A percentile compares a stretch with the other conserved stretches of the same genome.
Conservation (phyloP, 2,113 vertebrate genomes). For the Dicaeum eximium region DNA sequence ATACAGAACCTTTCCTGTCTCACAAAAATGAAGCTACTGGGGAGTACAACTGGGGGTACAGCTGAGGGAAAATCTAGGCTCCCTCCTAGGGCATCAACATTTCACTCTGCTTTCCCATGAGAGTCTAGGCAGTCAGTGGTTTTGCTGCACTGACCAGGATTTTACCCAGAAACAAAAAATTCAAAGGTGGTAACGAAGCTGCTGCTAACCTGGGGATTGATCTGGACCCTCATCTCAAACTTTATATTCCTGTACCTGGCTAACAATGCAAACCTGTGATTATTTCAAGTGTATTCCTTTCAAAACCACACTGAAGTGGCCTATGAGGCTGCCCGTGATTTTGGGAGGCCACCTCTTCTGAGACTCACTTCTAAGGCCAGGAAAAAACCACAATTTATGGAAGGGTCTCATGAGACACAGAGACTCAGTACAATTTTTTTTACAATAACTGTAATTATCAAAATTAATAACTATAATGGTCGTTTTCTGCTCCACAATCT, state of each 20-base stretch:
- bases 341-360: neutral
- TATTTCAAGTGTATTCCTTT: neutral
- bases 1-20: neutral
- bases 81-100: neutral
- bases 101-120: neutral
- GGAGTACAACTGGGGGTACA: neutral
- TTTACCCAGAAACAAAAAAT: neutral
- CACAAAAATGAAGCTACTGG: neutral
- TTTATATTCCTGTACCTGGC: neutral
- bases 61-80: neutral
- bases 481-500: neutral
- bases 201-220: neutral
- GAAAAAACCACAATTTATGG: neutral
- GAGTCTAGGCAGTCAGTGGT: neutral
- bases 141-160: neutral
- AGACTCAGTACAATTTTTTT: neutral
- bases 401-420: neutral
- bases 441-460: neutral
- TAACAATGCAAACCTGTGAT: neutral
- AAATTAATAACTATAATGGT: neutral
- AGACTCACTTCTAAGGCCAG: neutral
- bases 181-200: neutral
- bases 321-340: neutral
- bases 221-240: neutral
- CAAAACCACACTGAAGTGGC: neutral